Base-by-base conservation (phyloP, 1,140 invertebrate genomes). In the Gryllus bimaculatus region DNA sequence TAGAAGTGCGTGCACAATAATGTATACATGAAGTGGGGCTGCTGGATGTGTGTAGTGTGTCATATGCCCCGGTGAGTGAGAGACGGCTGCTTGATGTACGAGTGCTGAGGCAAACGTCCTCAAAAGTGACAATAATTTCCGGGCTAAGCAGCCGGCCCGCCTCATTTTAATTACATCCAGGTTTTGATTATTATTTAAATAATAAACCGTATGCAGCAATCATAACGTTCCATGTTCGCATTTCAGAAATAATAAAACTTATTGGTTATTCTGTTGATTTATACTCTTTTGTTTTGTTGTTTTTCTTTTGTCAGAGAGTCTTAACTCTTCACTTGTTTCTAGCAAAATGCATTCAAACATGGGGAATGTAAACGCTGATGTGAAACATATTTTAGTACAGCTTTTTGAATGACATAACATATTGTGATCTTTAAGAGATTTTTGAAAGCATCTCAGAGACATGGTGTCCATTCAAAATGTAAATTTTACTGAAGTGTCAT, bases 171-270 rank as follows among this genome's bases (percentile, higher is more conserved):
- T n/a, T 47, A 66, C 66, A 74, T 73, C 78, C 15, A 73, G 39
- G 47, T 78, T 78, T 47, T 78, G 54, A 66, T 66, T 78, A 78
- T 48, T 78, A 48, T 75, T 79, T 18, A 79, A 20, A 39, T 20
- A 74, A 49, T 26, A 74, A 79, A 54, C 21, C 10, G 20, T n/a
- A 39, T 10, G 8, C 49, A 54, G 21, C 26, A 26, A 66, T 75
- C 73, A 79, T 74, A 26, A 78, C 66, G 74, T 79, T 79, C 74
- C 47, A 79, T 76, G 78, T 75, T 76, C 39, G 74, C 74, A 79
- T 79, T 79, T 79, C 74, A 48, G 74, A 48, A 47, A 18, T 75
- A n/a, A 79, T 21, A 79, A 75, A 79, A 75, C 21, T 47, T n/a
- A 13, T n/a, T 47, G 75, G 21, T 76, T 76, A 76, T 47, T 76